phyloP scores from a whole-genome alignment of 2,888 invertebrate genomes.

The Polyommatus iphigenia region DNA sequence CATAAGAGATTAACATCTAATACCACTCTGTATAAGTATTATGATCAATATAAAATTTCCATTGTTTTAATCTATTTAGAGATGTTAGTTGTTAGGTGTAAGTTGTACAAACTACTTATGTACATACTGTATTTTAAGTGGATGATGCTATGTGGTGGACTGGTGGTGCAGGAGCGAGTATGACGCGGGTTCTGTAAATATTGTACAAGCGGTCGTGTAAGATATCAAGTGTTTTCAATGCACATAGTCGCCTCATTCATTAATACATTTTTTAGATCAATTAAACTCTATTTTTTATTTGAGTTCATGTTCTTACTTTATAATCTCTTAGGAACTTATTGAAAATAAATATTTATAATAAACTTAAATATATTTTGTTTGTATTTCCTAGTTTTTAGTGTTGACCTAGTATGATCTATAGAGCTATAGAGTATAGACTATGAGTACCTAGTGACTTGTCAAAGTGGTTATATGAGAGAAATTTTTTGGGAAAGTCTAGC shows the following conservation, averaged over 20 bases:
- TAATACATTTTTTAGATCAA: conserved; percentile 80
- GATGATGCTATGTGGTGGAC: conserved; percentile 44
- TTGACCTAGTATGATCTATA: background rate
- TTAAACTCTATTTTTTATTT: conserved; percentile 49
- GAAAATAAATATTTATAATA: conserved; percentile 31
- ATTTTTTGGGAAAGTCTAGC: no score
- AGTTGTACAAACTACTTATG: conserved; percentile 77
- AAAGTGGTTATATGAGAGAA: background rate
- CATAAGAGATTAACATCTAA: conserved; percentile 73
- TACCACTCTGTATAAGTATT: conserved; percentile 77
- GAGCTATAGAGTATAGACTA: no score
- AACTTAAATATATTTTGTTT: conserved; percentile 7
- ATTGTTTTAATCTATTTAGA: conserved; percentile 66
- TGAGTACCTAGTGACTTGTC: background rate
- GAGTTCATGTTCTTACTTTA: conserved; percentile 33
- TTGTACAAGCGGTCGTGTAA: conserved; percentile 74
- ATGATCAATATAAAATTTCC: conserved; percentile 74
- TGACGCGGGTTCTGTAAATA: conserved; percentile 69
- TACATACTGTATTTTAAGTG: conserved; percentile 65
- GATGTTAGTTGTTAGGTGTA: conserved; percentile 64
- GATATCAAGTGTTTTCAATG: conserved; percentile 78
- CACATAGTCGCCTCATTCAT: conserved; percentile 81
- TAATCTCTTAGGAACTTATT: conserved; percentile 30
- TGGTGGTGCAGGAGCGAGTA: conserved; percentile 42
- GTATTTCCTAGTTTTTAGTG: conserved; percentile 12